phyloP scores from a whole-genome alignment of 1,140 invertebrate genomes.

The Charaxes varanes region DNA sequence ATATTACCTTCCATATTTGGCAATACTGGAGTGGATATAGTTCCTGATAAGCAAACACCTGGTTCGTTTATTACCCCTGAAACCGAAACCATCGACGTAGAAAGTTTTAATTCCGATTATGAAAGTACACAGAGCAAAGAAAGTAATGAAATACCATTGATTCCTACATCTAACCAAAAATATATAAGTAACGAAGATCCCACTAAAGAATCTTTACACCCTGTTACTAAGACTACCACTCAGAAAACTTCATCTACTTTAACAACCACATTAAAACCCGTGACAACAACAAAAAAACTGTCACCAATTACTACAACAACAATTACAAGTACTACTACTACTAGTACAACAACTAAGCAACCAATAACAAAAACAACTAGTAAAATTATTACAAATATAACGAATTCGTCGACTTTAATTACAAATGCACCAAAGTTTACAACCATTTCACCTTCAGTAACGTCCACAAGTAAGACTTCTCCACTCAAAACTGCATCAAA shows the following conservation, averaged over 20 bases:
- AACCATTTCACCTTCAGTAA: slow-evolving; percentile 26
- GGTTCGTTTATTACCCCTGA: slow-evolving; percentile 74
- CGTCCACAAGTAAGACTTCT: slow-evolving; percentile 23
- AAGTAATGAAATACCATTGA: slow-evolving; percentile 34
- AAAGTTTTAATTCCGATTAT: slow-evolving; percentile 30
- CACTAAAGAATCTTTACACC: slow-evolving; percentile 15
- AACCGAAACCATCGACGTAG: slow-evolving; percentile 71
- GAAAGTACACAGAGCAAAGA: slow-evolving; percentile 50
- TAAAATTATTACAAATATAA: slow-evolving; percentile 17
- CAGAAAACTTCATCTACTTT: slow-evolving; percentile 22
- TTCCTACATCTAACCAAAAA: slow-evolving; percentile 24
- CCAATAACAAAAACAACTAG: slow-evolving; percentile 14
- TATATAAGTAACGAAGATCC: slow-evolving; percentile 7
- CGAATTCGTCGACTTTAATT: slow-evolving; percentile 5
- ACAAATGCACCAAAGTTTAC: slow-evolving; percentile 21
- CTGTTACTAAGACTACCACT: slow-evolving; percentile 19
- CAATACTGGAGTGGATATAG: slow-evolving; percentile 78
- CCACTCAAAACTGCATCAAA: too few relatives aligned
- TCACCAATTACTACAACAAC: slow-evolving; percentile 23
- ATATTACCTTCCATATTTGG: slow-evolving; percentile 86
- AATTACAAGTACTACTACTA: slow-evolving; percentile 32
- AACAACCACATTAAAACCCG: slow-evolving; percentile 23
- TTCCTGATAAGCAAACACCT: slow-evolving; percentile 74
- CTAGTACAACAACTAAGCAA: slow-evolving; percentile 23
- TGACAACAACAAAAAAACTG: slow-evolving; percentile 22